Conservation (phyloP, 1,140 invertebrate genomes). For the Trichonephila clavata region DNA sequence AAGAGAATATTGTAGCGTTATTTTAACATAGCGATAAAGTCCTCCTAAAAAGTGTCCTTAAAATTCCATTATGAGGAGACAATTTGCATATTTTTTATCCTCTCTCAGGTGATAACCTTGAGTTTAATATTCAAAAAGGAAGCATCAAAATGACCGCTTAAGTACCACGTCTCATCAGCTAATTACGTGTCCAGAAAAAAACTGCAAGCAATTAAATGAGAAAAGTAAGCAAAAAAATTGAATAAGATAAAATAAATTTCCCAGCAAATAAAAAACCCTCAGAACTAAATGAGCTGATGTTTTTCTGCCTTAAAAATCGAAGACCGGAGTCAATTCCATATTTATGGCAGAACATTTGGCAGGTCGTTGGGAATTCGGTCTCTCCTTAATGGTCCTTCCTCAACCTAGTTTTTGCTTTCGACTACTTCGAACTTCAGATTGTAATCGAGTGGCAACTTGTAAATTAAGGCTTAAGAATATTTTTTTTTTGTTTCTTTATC, state of each 20-base stretch:
- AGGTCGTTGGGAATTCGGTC: not conserved
- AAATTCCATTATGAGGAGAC: constrained; percentile 15
- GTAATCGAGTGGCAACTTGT: not conserved
- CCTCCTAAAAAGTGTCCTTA: not conserved
- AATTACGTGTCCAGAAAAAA: not conserved
- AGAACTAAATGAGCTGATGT: constrained; percentile 15
- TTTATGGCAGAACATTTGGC: constrained; percentile 23
- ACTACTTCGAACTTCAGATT: not conserved
- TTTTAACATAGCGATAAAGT: not conserved
- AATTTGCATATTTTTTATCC: constrained; percentile 19
- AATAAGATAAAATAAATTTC: constrained; percentile 28
- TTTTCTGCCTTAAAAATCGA: not conserved
- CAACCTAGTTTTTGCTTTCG: not conserved
- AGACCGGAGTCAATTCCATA: not conserved
- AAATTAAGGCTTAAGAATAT: not conserved
- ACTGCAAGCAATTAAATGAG: not conserved
- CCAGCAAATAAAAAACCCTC: not conserved
- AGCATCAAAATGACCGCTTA: constrained; percentile 1
- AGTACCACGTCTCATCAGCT: constrained; percentile 11
- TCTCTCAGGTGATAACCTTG: not conserved
- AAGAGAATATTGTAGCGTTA: not conserved
- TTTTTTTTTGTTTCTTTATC: not conserved
- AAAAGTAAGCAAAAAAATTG: not conserved
- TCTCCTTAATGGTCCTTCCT: not conserved
- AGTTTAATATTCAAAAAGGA: not conserved